A percentile compares a stretch with the other conserved stretches of the same genome.
Evolutionary conservation across 1,140 invertebrate species (phyloP).

Genomic region (Euura saliciscinereae): DNA sequence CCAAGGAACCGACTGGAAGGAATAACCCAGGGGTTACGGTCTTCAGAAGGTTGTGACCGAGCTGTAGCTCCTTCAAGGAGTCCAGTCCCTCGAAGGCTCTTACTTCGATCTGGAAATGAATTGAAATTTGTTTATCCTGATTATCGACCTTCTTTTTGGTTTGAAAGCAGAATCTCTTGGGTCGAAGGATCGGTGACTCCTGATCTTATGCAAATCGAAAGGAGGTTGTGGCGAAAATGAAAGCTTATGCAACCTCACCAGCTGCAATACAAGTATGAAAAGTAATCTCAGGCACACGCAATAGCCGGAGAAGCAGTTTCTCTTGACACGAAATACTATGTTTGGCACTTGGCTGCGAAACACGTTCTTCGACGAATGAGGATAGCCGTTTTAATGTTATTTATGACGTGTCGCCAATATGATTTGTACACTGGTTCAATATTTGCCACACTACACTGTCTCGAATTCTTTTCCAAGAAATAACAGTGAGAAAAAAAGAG

Average conservation of each 20-base stretch:
- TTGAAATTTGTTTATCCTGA: too few relatives aligned
- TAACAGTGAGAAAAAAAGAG: not conserved
- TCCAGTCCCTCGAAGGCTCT: slow-evolving; percentile 59
- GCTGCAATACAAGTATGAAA: too few relatives aligned
- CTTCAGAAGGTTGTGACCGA: slow-evolving; percentile 66
- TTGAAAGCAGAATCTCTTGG: too few relatives aligned
- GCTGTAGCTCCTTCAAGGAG: slow-evolving; percentile 63
- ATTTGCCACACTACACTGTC: too few relatives aligned
- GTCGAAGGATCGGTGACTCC: too few relatives aligned
- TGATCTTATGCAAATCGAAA: too few relatives aligned
- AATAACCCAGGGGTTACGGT: slow-evolving; percentile 61
- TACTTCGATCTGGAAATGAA: slow-evolving; percentile 46
- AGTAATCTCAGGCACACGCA: too few relatives aligned
- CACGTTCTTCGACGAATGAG: not conserved
- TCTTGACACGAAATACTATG: not conserved
- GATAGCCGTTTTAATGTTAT: not conserved
- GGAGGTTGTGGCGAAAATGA: too few relatives aligned
- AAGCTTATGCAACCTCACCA: too few relatives aligned
- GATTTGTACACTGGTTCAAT: not conserved
- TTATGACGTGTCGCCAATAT: not conserved
- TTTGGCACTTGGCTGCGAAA: not conserved
- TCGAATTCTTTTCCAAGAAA: too few relatives aligned
- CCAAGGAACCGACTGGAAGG: slow-evolving; percentile 50
- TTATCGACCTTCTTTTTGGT: too few relatives aligned
- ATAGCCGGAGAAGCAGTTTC: not conserved